Evolutionary conservation across 2,888 invertebrate species (phyloP), one percentile per base, ranked within the genome.

Genomic region (Periphyllus acericola): DNA sequence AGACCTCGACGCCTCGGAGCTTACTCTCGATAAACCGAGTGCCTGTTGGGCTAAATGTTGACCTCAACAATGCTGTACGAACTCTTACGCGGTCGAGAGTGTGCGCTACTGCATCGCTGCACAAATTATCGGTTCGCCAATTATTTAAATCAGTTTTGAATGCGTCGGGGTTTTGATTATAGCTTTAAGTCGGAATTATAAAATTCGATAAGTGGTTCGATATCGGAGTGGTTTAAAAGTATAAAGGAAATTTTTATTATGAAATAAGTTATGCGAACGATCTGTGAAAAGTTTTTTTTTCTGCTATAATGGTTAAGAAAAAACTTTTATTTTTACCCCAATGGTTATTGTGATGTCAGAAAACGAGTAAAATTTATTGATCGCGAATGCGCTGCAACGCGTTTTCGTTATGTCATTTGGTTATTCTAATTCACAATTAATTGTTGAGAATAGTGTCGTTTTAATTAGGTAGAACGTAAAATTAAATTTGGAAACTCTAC

Each of bases 61-160:
- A 60, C 60, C 25, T 60, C 60, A 25, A 60, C 19, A 21, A 21
- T 6, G 60, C 60, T 8, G 60, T 60, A 21, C 21, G 60, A 60
- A 25, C 25, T 21, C 25, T 60, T 25, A 46, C 14, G 14, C 46
- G 40, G 14, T 55, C 55, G 19, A 29, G 68, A n/a, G 29, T 14
- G 29, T 71, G 71, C 1, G 29, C 29, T 32, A 71, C 32, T 29
- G 29, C 14, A 71, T 14, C 29, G 11, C 17, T 14, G 29, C 29
- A 17, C 32, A 71, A 71, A 32, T 71, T 71, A 32, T 71, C 3
- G 17, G 71, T 6, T n/a, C 19, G 66, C 66, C 66, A 80, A 80
- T 80, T 80, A 80, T 80, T 80, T 80, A 66, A 66, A 80, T 80
- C 66, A 80, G 66, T 66, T 36, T 11, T 36, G 25, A 80, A 80